Evolutionary conservation across 2,113 vertebrate species (phyloP).

Genomic region (Dasyprocta punctata): DNA sequence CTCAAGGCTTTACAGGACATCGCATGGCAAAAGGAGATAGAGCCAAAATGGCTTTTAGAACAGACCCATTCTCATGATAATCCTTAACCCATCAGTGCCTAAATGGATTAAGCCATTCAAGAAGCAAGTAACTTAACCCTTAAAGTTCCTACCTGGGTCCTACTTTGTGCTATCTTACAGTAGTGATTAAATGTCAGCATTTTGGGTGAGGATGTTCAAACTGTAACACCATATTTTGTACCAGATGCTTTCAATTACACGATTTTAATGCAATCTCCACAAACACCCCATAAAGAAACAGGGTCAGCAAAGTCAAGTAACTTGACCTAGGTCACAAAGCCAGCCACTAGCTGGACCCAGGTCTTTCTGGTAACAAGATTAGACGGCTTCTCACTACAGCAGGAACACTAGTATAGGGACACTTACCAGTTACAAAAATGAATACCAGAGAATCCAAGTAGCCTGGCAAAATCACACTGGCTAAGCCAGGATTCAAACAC

Average conservation of each 20-base stretch:
- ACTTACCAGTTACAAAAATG: not conserved
- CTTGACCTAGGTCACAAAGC: not conserved
- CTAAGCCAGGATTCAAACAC: not conserved
- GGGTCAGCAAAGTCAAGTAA: not conserved
- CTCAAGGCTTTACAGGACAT: not conserved
- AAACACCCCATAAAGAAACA: not conserved
- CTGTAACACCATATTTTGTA: not conserved
- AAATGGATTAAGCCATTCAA: not conserved
- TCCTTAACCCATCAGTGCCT: not conserved
- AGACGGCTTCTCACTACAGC: not conserved
- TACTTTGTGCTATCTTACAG: not conserved
- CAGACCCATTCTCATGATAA: not conserved
- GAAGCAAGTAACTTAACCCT: not conserved
- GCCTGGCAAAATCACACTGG: not conserved
- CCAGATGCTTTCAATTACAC: not conserved
- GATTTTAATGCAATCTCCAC: constrained; percentile 12
- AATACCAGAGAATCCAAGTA: not conserved
- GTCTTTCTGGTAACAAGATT: not conserved
- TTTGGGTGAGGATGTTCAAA: not conserved
- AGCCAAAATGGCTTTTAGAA: not conserved
- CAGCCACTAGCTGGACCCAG: not conserved
- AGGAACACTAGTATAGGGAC: not conserved
- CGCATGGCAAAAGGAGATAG: not conserved
- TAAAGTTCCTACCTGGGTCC: not conserved
- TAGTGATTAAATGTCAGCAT: not conserved